Conservation (phyloP, 2,797 vertebrate species). For the Enteromius radiatus region DNA sequence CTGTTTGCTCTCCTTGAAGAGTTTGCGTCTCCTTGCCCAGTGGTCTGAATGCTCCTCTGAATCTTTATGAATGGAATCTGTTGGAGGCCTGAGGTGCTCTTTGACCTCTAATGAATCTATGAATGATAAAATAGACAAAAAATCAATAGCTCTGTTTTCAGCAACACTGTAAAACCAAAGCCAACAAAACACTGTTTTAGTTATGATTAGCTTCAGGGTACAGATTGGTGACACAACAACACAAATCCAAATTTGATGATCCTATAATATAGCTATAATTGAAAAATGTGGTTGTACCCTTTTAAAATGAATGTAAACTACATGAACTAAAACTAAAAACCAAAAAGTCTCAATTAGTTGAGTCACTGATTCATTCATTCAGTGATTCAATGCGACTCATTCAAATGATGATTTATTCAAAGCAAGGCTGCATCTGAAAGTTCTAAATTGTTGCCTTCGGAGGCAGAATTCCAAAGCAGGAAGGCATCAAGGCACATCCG, state of each 20-base stretch:
- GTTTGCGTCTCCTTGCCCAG: slow-evolving; percentile 84
- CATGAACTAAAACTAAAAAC: not conserved
- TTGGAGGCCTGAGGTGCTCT: slow-evolving; percentile 71
- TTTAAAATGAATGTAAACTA: not conserved
- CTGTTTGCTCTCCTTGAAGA: slow-evolving; percentile 86
- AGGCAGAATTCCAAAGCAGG: no score
- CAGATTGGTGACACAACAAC: not conserved
- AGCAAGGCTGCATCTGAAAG: not conserved
- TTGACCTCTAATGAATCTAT: slow-evolving; percentile 70
- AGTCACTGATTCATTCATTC: not conserved
- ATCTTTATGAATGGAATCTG: slow-evolving; percentile 70
- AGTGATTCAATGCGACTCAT: not conserved
- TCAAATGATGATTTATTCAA: not conserved
- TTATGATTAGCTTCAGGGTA: not conserved
- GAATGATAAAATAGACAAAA: slow-evolving; percentile 16
- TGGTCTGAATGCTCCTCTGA: slow-evolving; percentile 79
- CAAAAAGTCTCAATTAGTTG: not conserved
- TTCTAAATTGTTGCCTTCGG: no score
- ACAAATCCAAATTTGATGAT: not conserved
- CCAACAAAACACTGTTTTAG: slow-evolving; percentile 7
- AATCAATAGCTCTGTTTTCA: not conserved
- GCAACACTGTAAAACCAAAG: not conserved
- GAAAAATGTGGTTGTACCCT: not conserved
- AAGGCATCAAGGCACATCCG: no score
- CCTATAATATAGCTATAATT: not conserved